These are phyloP conservation scores for Delichon dasypus DNA, from an alignment of 2,797 vertebrate genomes.

Conservation along the genomic window DNA sequence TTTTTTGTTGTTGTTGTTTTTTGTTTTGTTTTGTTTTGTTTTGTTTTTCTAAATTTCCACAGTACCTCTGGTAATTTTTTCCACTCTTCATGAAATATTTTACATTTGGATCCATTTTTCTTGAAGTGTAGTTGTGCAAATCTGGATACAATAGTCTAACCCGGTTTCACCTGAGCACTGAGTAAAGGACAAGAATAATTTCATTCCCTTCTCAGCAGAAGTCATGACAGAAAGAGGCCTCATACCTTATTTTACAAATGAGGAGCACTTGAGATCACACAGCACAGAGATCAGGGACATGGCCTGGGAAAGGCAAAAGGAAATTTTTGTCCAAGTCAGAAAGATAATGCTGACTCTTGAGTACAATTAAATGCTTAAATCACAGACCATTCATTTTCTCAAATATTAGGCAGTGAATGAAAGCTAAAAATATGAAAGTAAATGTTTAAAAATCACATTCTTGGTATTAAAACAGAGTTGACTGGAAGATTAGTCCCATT, in stretches of 20 bases:
- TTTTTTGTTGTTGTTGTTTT: background rate
- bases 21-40: no score
- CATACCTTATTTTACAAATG: background rate
- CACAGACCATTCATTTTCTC: background rate
- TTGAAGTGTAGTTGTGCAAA: background rate
- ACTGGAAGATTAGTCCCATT: background rate
- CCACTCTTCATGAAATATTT: background rate
- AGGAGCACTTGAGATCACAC: background rate
- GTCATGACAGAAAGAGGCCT: background rate
- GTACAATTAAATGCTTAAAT: background rate
- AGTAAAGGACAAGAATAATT: background rate
- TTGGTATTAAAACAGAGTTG: background rate
- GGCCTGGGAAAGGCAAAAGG: background rate
- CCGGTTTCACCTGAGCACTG: background rate
- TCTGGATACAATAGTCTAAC: background rate
- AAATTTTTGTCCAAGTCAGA: background rate
- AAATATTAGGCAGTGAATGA: background rate
- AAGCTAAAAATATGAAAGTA: background rate
- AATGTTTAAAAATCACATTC: background rate
- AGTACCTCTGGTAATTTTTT: background rate
- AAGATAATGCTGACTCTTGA: background rate
- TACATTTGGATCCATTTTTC: background rate
- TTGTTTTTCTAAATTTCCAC: background rate
- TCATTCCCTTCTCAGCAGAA: background rate
- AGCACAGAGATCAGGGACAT: rapidly evolving